A percentile compares a stretch with the other conserved stretches of the same genome.
Evolutionary conservation across 2,113 vertebrate genomes (phyloP).

Genomic region (Dipodomys merriami): DNA sequence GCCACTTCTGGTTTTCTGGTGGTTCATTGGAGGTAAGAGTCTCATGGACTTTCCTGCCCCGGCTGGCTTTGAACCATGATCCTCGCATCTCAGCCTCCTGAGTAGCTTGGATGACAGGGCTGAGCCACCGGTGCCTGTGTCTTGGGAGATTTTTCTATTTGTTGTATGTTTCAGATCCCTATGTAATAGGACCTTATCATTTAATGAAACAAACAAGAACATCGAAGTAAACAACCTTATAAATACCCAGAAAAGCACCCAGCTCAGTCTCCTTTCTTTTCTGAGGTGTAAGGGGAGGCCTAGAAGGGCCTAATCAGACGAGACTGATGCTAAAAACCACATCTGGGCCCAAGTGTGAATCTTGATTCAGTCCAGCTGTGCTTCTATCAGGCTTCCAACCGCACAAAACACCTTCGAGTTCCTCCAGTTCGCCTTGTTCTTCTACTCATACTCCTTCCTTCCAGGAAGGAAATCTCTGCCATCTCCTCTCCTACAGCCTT

Average conservation of each 20-base stretch:
- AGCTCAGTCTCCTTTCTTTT: background rate
- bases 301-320: background rate
- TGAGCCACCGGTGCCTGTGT: too few species aligned
- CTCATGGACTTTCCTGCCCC: too few species aligned
- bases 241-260: background rate
- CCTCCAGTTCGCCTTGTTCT: background rate
- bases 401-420: background rate
- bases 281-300: background rate
- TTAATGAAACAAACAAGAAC: background rate
- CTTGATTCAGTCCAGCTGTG: background rate
- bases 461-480: background rate
- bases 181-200: background rate
- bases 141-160: constrained; percentile 2
- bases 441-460: background rate
- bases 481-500: background rate
- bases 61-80: too few species aligned
- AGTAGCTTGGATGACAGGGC: too few species aligned
- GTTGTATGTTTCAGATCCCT: constrained; percentile 11
- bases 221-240: background rate
- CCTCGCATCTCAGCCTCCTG: too few species aligned
- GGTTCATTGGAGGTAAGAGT: too few species aligned
- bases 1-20: too few species aligned
- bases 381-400: background rate
- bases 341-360: too few species aligned
- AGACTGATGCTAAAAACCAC: background rate